Base-by-base conservation (phyloP, 2,113 vertebrate genomes). In the Calyptommatus sinebrachiatus region DNA sequence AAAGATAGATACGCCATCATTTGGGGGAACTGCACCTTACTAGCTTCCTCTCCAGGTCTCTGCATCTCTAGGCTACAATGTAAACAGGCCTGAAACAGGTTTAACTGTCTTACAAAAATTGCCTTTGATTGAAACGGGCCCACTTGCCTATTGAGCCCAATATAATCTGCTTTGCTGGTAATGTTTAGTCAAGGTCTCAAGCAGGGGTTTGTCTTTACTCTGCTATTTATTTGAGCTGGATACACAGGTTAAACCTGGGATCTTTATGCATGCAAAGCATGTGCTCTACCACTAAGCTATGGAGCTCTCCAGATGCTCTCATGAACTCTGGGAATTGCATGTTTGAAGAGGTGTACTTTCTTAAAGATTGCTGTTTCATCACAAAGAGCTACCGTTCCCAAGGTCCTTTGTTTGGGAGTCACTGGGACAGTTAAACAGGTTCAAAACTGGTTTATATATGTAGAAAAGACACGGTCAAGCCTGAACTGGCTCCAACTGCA, bases 1-100 rank as follows among this genome's bases (percentile, higher is more conserved):
- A 68, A 50, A 61, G 71, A 48, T 46, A 66, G 20, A n/a, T 48
- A 28, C 16, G 22, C 73, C 62, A 63, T 73, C 29, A 3, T 41
- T 67, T 68, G 79, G 46, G 73, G 53, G 73, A 50, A 35, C 57
- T 24, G 73, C 71, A 57, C 29, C 63, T 60, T 67, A 68, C 63
- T 45, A 80, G 26, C 24, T 74, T 18, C 35, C 78, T 79, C 41
- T 35, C n/a, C 69, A 50, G 69, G 41, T 62, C 79, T 81, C n/a
- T 46, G 73, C 79, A 70, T 28, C 24, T 70, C 79, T 81, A 76
- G 11, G 3, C 66, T 81, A 81, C 79, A 50, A 81, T 70, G 73
- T 76, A 76, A 76, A 76, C 66, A 75, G 53, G 21, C 70, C 67
- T 81, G 53, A 81, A 81, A 81, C 41, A 63, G 72, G 50, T 81